Evolutionary conservation across 1,140 invertebrate genomes (phyloP), one percentile per base, ranked within the genome.

Genomic region (Macrotrachela quadricornifera): DNA sequence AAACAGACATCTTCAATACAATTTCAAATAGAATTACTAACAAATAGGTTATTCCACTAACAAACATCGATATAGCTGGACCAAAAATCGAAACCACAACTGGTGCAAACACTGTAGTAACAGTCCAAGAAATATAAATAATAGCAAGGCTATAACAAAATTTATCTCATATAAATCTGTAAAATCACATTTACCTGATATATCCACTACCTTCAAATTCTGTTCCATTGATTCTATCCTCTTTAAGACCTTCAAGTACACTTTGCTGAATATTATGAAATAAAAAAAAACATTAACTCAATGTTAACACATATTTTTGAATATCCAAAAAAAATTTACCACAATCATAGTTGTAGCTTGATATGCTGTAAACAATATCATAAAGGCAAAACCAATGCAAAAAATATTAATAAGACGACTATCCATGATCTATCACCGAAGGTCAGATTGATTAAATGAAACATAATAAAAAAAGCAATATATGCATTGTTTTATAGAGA

Each of bases 31-130:
- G 2, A 8, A 30, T 2, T 30, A 30, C 21, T 58, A 59, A 71
- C 68, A 56, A 56, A 68, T 85, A 85, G 18, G 78, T 78, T 21
- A 78, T 39, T 6, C 76, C 79, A 9, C 86, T 85, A 21, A 81
- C 71, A 12, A 92, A 61, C 79, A 95, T 91, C 1, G 83, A 78
- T 1, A 80, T 71, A 54, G 84, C 77, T 0, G 86, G 79, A 1
- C 85, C 85, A 0, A 80, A 78, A 49, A 84, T 65, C 46, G 78
- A 79, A 50, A 95, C 61, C 55, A 84, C 75, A 0, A 86, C 87
- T 0, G 90, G 88, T 1, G 87, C 82, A 62, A 85, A 63, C 87
- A 87, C 94, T 64, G 94, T 92, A 62, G 79, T 81, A 8, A 83
- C 64, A 0, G 87, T 81, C 61, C 94, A 81, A 1, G 81, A 78